These are phyloP conservation scores for Paradoxurus hermaphroditus DNA, from an alignment of 2,113 vertebrate genomes.

Conservation along the genomic window DNA sequence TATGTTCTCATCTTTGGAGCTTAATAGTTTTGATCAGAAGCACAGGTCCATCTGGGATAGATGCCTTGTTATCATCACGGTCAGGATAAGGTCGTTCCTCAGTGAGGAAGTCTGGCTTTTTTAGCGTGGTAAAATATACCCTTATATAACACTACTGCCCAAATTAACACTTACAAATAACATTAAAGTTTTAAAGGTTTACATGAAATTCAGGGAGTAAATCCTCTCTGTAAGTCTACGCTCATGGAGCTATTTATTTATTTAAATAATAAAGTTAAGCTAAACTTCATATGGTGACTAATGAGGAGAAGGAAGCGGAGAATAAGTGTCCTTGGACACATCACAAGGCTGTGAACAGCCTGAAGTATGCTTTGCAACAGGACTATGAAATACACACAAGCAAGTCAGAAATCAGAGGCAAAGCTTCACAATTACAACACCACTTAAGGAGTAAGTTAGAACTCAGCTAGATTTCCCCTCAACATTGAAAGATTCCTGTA, in stretches of 20 bases:
- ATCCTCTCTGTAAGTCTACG: neutral
- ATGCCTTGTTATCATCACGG: neutral
- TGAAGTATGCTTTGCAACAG: neutral
- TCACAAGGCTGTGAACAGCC: neutral
- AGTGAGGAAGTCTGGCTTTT: neutral
- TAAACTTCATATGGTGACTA: neutral
- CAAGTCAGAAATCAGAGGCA: slow-evolving; percentile 69
- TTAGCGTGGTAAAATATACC: neutral
- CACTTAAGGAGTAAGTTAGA: slow-evolving; percentile 50
- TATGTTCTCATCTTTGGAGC: neutral
- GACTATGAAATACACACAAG: slow-evolving; percentile 71
- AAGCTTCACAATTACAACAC: slow-evolving; percentile 66
- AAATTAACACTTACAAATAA: neutral
- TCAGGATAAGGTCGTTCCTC: neutral
- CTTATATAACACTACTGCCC: neutral
- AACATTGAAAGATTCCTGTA: neutral
- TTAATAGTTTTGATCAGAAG: neutral
- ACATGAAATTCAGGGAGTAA: neutral
- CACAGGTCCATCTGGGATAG: neutral
- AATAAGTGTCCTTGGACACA: neutral
- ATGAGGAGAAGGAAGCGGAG: neutral
- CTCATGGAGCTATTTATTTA: neutral
- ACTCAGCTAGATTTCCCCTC: slow-evolving; percentile 56
- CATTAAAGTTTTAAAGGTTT: neutral
- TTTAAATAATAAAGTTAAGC: neutral